These are phyloP conservation scores for Hemicentrotus pulcherrimus DNA, from an alignment of 35 echinoderm and acorn worm species.

Conservation along the genomic window DNA sequence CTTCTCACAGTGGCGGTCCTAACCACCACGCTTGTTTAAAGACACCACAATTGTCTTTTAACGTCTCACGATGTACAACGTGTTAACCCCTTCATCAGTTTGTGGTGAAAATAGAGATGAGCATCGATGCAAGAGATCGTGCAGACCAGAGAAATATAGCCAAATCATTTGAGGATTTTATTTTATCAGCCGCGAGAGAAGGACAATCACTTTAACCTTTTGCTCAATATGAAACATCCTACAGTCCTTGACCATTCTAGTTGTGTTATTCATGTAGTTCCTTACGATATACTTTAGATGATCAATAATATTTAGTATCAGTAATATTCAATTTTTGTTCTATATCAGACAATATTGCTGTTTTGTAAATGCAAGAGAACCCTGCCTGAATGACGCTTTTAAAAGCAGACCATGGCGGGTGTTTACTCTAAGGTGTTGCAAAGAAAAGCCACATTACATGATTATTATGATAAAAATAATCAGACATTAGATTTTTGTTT, in stretches of 20 bases:
- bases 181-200: neutral
- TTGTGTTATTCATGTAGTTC: neutral
- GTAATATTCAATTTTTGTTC: no score
- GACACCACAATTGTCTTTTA: neutral
- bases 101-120: neutral
- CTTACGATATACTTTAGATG: neutral
- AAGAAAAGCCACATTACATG: neutral
- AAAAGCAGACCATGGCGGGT: neutral
- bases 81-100: neutral
- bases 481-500: neutral
- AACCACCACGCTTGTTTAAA: neutral
- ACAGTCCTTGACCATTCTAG: neutral
- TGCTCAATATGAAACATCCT: neutral
- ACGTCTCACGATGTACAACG: neutral
- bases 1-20: neutral
- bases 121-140: neutral
- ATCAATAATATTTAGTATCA: neutral
- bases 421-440: neutral
- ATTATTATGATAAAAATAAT: neutral
- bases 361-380: neutral
- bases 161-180: neutral
- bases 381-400: neutral
- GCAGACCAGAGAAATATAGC: neutral
- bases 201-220: neutral
- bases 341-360: neutral